These are phyloP conservation scores for Pavo muticus DNA, from an alignment of 2,113 vertebrate species.

Conservation along the genomic window DNA sequence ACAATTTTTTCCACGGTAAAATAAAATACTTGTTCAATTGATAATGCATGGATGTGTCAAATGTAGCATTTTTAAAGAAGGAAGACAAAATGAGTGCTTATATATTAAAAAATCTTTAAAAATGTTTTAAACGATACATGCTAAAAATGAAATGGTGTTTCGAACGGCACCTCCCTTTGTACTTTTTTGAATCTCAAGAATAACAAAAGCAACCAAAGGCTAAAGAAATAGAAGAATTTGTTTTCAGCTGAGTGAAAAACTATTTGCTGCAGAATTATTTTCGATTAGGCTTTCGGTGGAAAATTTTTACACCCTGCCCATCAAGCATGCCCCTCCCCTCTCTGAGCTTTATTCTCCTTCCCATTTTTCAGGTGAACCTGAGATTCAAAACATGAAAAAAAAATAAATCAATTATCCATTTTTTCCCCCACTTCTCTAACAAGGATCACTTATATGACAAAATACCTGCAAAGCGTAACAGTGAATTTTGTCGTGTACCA, in stretches of 20 bases:
- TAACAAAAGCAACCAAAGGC: not conserved
- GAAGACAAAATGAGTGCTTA: not conserved
- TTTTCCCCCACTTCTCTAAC: conserved; percentile 34
- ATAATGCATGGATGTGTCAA: not conserved
- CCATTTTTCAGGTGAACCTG: not conserved
- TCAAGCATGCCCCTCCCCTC: no score
- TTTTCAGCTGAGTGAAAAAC: not conserved
- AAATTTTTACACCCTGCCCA: not conserved
- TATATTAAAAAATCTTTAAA: not conserved
- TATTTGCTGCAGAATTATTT: not conserved
- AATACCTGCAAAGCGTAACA: conserved; percentile 26
- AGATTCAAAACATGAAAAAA: not conserved
- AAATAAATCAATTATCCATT: conserved; percentile 12
- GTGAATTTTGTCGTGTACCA: conserved; percentile 40
- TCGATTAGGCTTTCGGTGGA: not conserved
- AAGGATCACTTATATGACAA: conserved; percentile 40
- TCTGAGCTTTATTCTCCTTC: not conserved
- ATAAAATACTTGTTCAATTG: not conserved
- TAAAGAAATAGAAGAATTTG: not conserved
- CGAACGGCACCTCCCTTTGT: not conserved
- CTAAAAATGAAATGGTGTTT: conserved; percentile 4
- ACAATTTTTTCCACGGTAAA: not conserved
- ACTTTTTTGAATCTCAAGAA: not conserved
- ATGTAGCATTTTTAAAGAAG: not conserved
- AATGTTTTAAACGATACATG: not conserved